Conservation (phyloP, 1,140 invertebrate species). For the Drosophila sucinea region DNA sequence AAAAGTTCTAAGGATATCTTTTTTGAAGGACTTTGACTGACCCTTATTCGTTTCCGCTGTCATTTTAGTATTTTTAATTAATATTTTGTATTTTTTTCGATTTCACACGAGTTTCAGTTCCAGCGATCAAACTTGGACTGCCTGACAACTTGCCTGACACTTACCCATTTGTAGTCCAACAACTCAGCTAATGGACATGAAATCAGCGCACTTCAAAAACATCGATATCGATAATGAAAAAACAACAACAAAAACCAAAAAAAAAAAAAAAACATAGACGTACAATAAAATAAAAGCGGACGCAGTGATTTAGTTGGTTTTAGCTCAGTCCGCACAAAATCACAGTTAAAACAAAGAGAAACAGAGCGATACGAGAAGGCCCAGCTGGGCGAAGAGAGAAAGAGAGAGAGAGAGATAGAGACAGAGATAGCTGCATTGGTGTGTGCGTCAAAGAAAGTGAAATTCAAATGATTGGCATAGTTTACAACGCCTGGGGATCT, state of each 20-base stretch:
- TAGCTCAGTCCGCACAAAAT: background rate
- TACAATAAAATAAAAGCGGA: background rate
- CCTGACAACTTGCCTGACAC: slow-evolving; percentile 48
- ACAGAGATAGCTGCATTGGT: background rate
- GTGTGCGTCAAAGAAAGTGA: slow-evolving; percentile 1
- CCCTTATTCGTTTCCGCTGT: slow-evolving; percentile 42
- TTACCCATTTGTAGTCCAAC: slow-evolving; percentile 34
- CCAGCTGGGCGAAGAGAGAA: background rate
- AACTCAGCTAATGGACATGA: slow-evolving; percentile 25
- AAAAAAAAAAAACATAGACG: background rate
- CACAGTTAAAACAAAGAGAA: background rate
- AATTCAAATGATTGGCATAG: slow-evolving; percentile 8
- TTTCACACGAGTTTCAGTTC: slow-evolving; percentile 35
- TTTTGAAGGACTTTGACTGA: slow-evolving; percentile 23
- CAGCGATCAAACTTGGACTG: slow-evolving; percentile 12
- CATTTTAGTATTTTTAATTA: slow-evolving; percentile 38
- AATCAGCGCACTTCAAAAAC: slow-evolving; percentile 58
- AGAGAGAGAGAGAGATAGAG: slow-evolving; percentile 21
- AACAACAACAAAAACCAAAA: slow-evolving; percentile 11
- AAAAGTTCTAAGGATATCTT: background rate
- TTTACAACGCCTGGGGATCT: background rate
- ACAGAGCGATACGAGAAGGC: slow-evolving; percentile 15
- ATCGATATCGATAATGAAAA: slow-evolving; percentile 44
- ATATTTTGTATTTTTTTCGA: background rate
- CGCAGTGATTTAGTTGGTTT: slow-evolving; percentile 10